Evolutionary conservation across 2,888 invertebrate genomes (phyloP).

Genomic region (Ceraclea dissimilis): DNA sequence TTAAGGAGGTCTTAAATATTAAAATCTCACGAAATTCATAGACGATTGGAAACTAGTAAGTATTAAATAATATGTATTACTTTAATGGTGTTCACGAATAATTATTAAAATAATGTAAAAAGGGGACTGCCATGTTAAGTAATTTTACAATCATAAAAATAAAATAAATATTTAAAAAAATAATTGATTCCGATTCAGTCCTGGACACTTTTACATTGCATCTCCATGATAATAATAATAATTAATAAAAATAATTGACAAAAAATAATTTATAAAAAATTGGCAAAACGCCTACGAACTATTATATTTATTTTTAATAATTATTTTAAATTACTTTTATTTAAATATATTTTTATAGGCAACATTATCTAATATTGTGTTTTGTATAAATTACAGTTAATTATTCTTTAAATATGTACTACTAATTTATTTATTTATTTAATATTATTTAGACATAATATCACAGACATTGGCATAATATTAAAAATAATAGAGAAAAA

Average conservation of each 20-base stretch:
- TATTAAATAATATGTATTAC: no score
- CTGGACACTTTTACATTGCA: not conserved
- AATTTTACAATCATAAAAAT: no score
- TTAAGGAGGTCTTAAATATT: no score
- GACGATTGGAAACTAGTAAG: no score
- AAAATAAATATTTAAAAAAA: not conserved
- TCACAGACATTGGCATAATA: conserved; percentile 26
- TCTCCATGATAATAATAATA: no score
- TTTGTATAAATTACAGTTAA: conserved; percentile 20
- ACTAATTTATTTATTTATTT: conserved; percentile 19
- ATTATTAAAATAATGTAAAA: no score
- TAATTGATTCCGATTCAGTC: not conserved
- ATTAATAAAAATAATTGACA: not conserved
- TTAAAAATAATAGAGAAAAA: conserved; percentile 13
- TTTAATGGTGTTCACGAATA: no score
- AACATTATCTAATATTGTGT: conserved; percentile 15
- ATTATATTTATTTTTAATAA: not conserved
- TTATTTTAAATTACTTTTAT: not conserved
- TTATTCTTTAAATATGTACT: no score
- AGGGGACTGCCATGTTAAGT: no score
- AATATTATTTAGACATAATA: conserved; percentile 24
- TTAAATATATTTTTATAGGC: not conserved
- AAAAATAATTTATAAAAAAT: not conserved
- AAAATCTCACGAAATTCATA: no score
- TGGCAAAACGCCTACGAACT: not conserved